Percentiles rank a stretch among this genome's conserved stretches.
phyloP scores from a whole-genome alignment of 2,888 invertebrate genomes.

The Caenorhabditis sulstoni region DNA sequence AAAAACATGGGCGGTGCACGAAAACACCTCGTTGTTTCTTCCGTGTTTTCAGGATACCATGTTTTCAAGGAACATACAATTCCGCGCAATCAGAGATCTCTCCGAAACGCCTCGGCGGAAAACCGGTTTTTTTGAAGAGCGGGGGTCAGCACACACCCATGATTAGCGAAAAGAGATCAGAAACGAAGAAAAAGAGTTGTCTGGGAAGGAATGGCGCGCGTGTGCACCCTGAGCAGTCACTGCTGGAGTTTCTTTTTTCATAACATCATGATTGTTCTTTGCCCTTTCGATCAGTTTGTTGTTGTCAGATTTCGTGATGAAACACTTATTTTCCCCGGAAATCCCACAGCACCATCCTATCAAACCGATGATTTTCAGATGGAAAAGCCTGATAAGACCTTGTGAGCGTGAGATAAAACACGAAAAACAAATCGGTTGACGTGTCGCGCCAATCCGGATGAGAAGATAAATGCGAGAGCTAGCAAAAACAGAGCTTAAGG shows the following conservation, averaged over 20 bases:
- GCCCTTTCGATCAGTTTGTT: not conserved
- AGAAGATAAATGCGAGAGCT: conserved; percentile 13
- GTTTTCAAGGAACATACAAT: too few relatives aligned
- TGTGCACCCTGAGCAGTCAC: too few relatives aligned
- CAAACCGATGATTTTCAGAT: conserved; percentile 26
- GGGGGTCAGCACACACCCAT: too few relatives aligned
- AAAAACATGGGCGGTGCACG: too few relatives aligned
- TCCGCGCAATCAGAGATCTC: too few relatives aligned
- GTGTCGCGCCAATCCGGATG: conserved; percentile 11
- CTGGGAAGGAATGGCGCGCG: too few relatives aligned
- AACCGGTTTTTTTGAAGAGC: too few relatives aligned
- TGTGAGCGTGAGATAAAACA: conserved; percentile 13
- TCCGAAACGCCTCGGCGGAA: too few relatives aligned
- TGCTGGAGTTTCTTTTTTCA: conserved; percentile 15
- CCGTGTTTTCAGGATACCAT: too few relatives aligned
- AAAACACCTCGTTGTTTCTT: too few relatives aligned
- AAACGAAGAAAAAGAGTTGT: too few relatives aligned
- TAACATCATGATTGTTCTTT: not conserved
- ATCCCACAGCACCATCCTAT: conserved; percentile 34
- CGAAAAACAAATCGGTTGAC: conserved; percentile 39
- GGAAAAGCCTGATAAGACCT: conserved; percentile 39
- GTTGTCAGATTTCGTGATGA: not conserved
- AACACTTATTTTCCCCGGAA: conserved; percentile 15
- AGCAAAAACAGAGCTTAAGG: conserved; percentile 37
- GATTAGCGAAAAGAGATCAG: too few relatives aligned